phyloP scores from a whole-genome alignment of 2,888 invertebrate genomes.

The Geophilus truncorum region DNA sequence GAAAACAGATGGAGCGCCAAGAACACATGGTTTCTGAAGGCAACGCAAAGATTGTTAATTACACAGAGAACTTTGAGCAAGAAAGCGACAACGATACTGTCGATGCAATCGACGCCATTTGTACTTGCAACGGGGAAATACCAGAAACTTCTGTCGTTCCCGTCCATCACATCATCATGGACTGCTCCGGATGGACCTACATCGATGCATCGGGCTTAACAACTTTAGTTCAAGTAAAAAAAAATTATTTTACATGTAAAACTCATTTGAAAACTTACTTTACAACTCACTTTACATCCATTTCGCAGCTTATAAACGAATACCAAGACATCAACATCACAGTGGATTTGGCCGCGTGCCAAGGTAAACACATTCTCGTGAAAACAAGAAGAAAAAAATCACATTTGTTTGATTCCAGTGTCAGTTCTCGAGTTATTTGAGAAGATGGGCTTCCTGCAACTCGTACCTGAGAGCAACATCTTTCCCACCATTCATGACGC shows the following conservation, averaged over 20 bases:
- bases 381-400: background rate
- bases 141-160: background rate
- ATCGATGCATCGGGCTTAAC: conserved; percentile 36
- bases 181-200: conserved; percentile 37
- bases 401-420: background rate
- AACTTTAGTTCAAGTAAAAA: conserved; percentile 35
- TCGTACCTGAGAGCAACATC: conserved; percentile 30
- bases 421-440: conserved; percentile 29
- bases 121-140: conserved; percentile 19
- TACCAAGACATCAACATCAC: conserved; percentile 34
- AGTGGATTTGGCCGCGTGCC: conserved; percentile 33
- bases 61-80: background rate
- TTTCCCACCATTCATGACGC: conserved; percentile 37
- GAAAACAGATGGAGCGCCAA: conserved; percentile 30
- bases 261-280: background rate
- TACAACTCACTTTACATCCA: background rate
- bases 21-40: conserved; percentile 32
- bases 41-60: conserved; percentile 32
- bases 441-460: background rate
- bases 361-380: conserved; percentile 22
- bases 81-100: conserved; percentile 33
- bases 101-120: conserved; percentile 1
- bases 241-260: background rate
- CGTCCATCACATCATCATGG: conserved; percentile 36
- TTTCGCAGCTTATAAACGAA: conserved; percentile 32